Evolutionary conservation across 64 coral and sea anemone genomes (phyloP).

Genomic region (Acropora tenuis): DNA sequence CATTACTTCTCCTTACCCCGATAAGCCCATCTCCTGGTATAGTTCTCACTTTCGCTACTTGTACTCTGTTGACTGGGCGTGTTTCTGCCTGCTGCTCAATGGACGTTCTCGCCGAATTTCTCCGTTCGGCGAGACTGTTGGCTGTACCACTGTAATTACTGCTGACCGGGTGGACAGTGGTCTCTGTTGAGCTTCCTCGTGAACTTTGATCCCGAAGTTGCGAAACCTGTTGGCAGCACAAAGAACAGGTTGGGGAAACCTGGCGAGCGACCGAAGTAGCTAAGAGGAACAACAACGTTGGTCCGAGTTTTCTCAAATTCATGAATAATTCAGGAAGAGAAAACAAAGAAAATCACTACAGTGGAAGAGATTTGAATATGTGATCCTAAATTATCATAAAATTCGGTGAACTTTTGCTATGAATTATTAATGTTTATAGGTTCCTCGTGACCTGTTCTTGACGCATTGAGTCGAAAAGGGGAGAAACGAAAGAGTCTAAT

Average conservation of each 20-base stretch:
- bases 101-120: background rate
- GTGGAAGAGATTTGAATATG: too few species aligned
- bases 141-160: background rate
- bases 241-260: background rate
- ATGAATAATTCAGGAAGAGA: too few species aligned
- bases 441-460: too few species aligned
- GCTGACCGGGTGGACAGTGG: background rate
- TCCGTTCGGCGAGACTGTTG: background rate
- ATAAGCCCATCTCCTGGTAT: slow-evolving; percentile 35
- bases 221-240: background rate
- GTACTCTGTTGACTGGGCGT: background rate
- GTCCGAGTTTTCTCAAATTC: too few species aligned
- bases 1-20: background rate
- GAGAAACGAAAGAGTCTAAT: too few species aligned
- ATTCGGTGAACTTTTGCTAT: too few species aligned
- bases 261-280: too few species aligned
- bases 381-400: too few species aligned
- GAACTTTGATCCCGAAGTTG: background rate
- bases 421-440: too few species aligned
- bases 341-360: too few species aligned
- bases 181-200: background rate
- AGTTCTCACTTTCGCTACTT: background rate
- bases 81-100: background rate
- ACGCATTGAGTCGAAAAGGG: too few species aligned
- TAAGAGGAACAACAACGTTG: too few species aligned